Percentiles rank a stretch among this genome's conserved stretches.
These are phyloP conservation scores for Sebastes matsubarae DNA, from an alignment of 2,797 vertebrate genomes.

Conservation along the genomic window DNA sequence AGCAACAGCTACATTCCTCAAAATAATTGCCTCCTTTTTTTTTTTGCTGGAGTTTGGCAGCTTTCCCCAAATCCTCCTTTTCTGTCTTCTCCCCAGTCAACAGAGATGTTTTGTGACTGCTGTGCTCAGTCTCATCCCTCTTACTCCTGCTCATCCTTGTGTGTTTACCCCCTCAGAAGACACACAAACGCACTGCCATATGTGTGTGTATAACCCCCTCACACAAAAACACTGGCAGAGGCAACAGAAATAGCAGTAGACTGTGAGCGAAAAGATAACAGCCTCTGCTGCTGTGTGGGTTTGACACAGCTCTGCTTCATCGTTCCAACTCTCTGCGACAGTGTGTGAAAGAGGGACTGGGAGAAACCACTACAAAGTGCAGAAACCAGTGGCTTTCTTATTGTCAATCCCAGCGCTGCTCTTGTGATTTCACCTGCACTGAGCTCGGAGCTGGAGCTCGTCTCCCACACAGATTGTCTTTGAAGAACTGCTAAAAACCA, in stretches of 20 bases:
- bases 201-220: not conserved
- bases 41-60: conserved; percentile 23
- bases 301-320: conserved; percentile 62
- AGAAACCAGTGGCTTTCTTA: conserved; percentile 50
- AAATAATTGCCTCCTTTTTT: conserved; percentile 37
- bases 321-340: conserved; percentile 49
- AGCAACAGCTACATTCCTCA: conserved; percentile 22
- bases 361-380: conserved; percentile 52
- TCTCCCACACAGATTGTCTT: conserved; percentile 38
- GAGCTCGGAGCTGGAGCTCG: conserved; percentile 29
- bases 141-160: conserved; percentile 39
- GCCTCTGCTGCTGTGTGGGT: conserved; percentile 70
- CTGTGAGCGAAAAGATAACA: conserved; percentile 68
- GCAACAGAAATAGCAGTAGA: conserved; percentile 64
- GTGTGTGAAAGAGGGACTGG: conserved; percentile 33
- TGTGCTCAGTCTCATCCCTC: conserved; percentile 42
- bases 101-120: conserved; percentile 48
- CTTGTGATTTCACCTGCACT: conserved; percentile 46
- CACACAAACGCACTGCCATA: conserved; percentile 20
- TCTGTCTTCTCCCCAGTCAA: conserved; percentile 35
- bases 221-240: conserved; percentile 44
- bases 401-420: conserved; percentile 41
- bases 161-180: conserved; percentile 38
- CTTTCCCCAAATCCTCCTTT: conserved; percentile 44
- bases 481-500: conserved; percentile 35